These are phyloP conservation scores for Ranitomeya variabilis DNA, from an alignment of 2,113 vertebrate genomes.

Conservation along the genomic window DNA sequence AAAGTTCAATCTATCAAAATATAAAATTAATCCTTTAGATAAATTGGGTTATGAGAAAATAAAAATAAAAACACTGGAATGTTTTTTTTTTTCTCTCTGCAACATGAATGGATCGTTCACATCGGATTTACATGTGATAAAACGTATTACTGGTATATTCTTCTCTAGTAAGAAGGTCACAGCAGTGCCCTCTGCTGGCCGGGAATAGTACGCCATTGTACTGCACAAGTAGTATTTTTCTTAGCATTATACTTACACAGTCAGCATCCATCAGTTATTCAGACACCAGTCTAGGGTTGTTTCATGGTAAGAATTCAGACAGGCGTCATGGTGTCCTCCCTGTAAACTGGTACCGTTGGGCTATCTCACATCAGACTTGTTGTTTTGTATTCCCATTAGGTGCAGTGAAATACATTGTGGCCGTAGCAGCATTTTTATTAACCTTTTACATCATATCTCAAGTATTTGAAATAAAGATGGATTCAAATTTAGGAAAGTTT, in stretches of 20 bases:
- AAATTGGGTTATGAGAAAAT: too few relatives aligned
- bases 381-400: constrained; percentile 65
- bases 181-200: not conserved
- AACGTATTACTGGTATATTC: not conserved
- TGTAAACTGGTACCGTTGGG: not conserved
- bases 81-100: too few relatives aligned
- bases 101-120: too few relatives aligned
- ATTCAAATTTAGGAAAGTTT: constrained; percentile 78
- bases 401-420: constrained; percentile 75
- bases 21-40: too few relatives aligned
- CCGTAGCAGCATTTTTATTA: constrained; percentile 80
- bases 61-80: too few relatives aligned
- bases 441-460: constrained; percentile 88
- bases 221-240: not conserved
- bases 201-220: not conserved
- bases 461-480: constrained; percentile 87
- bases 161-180: not conserved
- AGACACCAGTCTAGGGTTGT: not conserved
- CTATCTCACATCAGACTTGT: not conserved
- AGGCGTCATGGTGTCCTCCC: not conserved
- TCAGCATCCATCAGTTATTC: not conserved
- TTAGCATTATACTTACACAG: too few relatives aligned
- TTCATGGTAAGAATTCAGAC: not conserved
- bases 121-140: not conserved
- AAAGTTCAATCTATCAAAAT: too few relatives aligned